These are phyloP conservation scores for Drosophila parthenogenetica DNA, from an alignment of 2,888 invertebrate genomes.

Conservation along the genomic window DNA sequence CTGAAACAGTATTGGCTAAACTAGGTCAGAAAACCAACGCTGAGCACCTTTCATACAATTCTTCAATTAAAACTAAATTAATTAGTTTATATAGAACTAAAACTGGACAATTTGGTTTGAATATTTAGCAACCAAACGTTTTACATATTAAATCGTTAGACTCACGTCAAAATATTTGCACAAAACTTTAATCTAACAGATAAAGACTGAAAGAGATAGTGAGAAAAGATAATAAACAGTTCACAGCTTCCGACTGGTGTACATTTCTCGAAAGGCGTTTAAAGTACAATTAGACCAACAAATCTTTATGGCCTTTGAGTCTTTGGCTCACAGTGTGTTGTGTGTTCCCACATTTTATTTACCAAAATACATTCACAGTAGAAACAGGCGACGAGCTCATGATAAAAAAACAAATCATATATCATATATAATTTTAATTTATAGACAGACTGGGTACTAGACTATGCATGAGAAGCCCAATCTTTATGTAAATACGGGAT, in stretches of 20 bases:
- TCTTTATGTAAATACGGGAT: conserved; percentile 33
- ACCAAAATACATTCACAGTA: conserved; percentile 15
- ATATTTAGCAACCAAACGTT: too few species aligned
- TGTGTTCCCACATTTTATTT: conserved; percentile 45
- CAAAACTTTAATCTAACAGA: neutral
- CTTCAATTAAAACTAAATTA: too few species aligned
- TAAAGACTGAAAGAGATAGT: neutral
- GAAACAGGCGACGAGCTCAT: conserved; percentile 9
- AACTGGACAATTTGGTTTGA: too few species aligned
- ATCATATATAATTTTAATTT: conserved; percentile 29
- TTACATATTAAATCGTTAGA: neutral
- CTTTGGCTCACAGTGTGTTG: conserved; percentile 32
- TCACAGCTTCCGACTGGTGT: conserved; percentile 23
- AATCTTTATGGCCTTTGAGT: conserved; percentile 14
- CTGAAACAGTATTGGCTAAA: too few species aligned
- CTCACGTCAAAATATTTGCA: conserved; percentile 42
- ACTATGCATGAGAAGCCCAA: conserved; percentile 5
- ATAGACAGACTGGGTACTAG: conserved; percentile 20
- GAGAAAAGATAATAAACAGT: neutral
- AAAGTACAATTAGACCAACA: conserved; percentile 5
- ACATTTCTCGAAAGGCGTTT: neutral
- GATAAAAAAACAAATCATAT: conserved; percentile 7
- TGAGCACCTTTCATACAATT: too few species aligned
- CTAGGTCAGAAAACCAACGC: too few species aligned
- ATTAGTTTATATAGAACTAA: too few species aligned